A percentile compares a stretch with the other conserved stretches of the same genome.
phyloP scores from a whole-genome alignment of 2,797 vertebrate genomes.

The Morus bassanus region DNA sequence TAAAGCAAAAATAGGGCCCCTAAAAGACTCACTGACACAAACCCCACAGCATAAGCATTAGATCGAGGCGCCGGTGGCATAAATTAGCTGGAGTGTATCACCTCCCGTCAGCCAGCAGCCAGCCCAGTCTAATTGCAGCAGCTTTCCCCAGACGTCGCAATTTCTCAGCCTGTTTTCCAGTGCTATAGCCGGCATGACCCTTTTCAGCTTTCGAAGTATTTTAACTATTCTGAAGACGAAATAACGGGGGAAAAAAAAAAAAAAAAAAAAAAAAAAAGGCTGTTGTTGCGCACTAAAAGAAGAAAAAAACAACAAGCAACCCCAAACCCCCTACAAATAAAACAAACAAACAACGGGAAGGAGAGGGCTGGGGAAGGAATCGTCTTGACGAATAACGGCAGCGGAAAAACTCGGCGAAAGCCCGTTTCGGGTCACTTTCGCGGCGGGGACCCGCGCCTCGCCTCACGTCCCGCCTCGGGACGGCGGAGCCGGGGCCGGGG shows the following conservation, averaged over 20 bases:
- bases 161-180: neutral
- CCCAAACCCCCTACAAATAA: neutral
- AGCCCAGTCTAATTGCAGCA: neutral
- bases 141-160: neutral
- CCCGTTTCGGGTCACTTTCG: neutral
- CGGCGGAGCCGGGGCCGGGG: too few species aligned
- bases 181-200: neutral
- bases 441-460: too few species aligned
- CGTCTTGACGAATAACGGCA: fast-evolving
- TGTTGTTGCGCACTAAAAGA: neutral
- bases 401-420: fast-evolving
- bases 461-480: neutral
- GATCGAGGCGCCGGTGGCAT: fast-evolving
- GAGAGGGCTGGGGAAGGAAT: neutral
- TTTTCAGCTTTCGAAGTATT: neutral
- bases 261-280: too few species aligned
- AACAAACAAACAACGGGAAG: neutral
- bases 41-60: too few species aligned
- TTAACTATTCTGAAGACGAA: too few species aligned
- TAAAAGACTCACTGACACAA: neutral
- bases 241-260: too few species aligned
- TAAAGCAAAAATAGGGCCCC: neutral
- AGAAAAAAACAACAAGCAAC: too few species aligned
- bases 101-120: neutral
- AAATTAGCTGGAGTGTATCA: neutral